phyloP scores from a whole-genome alignment of 2,797 vertebrate genomes.

The Scyliorhinus canicula region DNA sequence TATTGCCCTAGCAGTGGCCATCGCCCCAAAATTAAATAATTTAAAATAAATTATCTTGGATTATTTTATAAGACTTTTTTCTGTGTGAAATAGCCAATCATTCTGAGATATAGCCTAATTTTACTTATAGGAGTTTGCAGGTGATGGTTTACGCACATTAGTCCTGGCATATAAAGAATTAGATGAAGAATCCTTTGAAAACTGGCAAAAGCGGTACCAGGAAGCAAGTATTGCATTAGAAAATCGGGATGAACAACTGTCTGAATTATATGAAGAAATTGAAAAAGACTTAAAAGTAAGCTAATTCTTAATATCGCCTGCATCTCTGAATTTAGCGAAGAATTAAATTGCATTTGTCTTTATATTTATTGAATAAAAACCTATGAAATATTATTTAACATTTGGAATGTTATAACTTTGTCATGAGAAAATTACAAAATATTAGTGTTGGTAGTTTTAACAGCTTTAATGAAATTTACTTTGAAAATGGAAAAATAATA shows the following conservation, averaged over 20 bases:
- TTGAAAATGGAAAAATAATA: background rate
- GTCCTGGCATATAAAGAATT: constrained; percentile 79
- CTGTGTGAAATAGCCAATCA: background rate
- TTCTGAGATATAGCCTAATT: background rate
- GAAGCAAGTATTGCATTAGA: constrained; percentile 70
- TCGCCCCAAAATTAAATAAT: background rate
- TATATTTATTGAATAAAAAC: background rate
- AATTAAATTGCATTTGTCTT: background rate
- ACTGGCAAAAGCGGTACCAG: constrained; percentile 69
- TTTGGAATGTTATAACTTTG: background rate
- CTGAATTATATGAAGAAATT: constrained; percentile 77
- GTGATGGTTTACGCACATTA: constrained; percentile 82
- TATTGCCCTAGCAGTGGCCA: too few species aligned
- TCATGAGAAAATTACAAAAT: background rate
- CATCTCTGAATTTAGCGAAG: background rate
- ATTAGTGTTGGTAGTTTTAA: background rate
- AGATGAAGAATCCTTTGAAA: constrained; percentile 59
- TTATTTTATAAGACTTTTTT: background rate
- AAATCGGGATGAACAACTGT: constrained; percentile 66
- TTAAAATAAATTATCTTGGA: background rate
- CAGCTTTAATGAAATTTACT: background rate
- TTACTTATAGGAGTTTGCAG: constrained; percentile 73
- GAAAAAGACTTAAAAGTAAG: constrained; percentile 75
- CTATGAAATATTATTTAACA: constrained; percentile 1
- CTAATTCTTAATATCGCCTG: background rate